Base-by-base conservation (phyloP, 1,140 invertebrate genomes). In the Teleopsis dalmanni region DNA sequence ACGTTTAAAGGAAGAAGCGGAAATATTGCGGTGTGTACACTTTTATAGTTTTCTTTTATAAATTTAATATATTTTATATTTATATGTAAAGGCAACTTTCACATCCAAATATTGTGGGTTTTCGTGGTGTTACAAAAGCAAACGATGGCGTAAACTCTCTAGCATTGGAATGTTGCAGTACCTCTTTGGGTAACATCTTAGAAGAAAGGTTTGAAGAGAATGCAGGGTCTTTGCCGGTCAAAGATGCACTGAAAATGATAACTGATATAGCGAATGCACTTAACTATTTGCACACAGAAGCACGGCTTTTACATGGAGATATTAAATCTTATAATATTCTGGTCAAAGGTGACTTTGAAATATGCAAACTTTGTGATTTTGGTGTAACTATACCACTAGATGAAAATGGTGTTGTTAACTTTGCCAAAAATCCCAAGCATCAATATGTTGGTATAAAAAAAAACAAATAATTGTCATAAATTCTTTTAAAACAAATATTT, bases 71-170 rank as follows among this genome's bases (percentile, higher is more conserved):
- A 13, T 7, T 16, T 31, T 18, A 6, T 44, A n/a, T 22, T 25
- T 23, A 26, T 53, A 11, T 31, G 19, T 54, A 34, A 16, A 78
- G 79, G 48, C 75, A 78, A 46, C 73, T 92, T 31, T 79, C 81
- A 21, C 89, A 91, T 74, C 86, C 85, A 2, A 89, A 91, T 58
- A 87, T 92, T 38, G 81, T 92, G 4, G 88, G 87, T 0, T 91
- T 86, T 59, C 75, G 88, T 29, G 85, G 79, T 3, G 80, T 87
- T 43, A 74, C 77, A 3, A 77, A 81, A 51, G 70, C 68, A 1
- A 58, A 70, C 3, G 79, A 82, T 47, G 80, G 84, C 1, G 79
- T 83, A 47, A 74, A 79, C 52, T 80, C 80, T 36, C 66, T 85
- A 40, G 83, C 81, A 0, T 82, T 87, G 78, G 84, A 87, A 62